phyloP scores from a whole-genome alignment of 2,888 invertebrate genomes.

The Lasioglossum marginatum region DNA sequence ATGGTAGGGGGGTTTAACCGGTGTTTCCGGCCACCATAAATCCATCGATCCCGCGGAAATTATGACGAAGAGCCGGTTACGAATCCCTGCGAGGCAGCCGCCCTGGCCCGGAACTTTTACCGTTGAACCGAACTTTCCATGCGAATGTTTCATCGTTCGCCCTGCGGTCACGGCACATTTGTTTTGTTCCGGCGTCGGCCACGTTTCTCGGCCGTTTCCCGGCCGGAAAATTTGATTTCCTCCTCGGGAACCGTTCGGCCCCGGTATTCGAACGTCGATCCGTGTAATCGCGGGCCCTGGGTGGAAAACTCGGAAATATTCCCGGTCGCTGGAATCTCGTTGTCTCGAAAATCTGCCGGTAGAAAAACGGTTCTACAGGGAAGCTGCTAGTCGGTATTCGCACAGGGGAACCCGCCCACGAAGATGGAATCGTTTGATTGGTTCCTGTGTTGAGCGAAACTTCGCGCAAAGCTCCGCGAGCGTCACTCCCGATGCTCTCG shows the following conservation, averaged over 20 bases:
- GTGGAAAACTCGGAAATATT: neutral
- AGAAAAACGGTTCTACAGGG: neutral
- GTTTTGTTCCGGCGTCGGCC: constrained; percentile 2
- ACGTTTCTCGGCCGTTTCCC: constrained; percentile 2
- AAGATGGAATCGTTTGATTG: neutral
- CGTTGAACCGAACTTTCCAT: constrained; percentile 28
- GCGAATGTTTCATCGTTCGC: constrained; percentile 40
- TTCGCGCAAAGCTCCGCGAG: neutral
- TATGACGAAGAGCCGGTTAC: constrained; percentile 15
- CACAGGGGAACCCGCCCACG: neutral
- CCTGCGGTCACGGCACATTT: constrained; percentile 40
- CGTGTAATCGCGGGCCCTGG: constrained; percentile 21
- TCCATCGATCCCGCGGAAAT: constrained; percentile 41
- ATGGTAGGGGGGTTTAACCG: constrained; percentile 6
- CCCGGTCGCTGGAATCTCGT: neutral
- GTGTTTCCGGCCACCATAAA: constrained; percentile 15
- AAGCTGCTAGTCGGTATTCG: neutral
- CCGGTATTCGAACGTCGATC: neutral
- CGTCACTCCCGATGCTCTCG: constrained; percentile 1
- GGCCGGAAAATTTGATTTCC: constrained; percentile 42
- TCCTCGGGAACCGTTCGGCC: neutral
- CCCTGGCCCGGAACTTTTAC: neutral
- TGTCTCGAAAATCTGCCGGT: neutral
- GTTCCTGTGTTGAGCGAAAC: neutral
- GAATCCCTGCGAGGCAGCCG: neutral